Evolutionary conservation across 2,888 invertebrate species (phyloP), one percentile per base, ranked within the genome.

Genomic region (Drosophila mulleri): DNA sequence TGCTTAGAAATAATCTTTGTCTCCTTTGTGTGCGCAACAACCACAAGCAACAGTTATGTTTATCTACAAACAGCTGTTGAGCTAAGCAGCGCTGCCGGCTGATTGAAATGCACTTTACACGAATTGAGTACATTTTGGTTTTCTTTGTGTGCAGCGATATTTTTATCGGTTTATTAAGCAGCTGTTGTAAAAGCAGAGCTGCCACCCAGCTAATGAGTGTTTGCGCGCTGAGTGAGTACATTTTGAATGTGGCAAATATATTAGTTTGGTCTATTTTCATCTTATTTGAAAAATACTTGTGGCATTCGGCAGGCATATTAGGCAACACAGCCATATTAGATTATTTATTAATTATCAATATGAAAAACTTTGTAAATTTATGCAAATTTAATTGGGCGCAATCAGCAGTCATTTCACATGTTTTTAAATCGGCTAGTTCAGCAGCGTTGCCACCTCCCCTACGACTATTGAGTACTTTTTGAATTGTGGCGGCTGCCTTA

Each of bases 21-120:
- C 50, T 64, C 64, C 73, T 73, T 75, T 78, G 63, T 78, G n/a
- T 39, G 54, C 58, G 37, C 54, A 58, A 14, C 20, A 39, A 41
- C 32, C 23, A 23, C 57, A 57, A 48, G 48, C 59, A 78, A 67
- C 67, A 74, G 66, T 32, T 60, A 39, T 54, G 47, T 58, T 61
- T 59, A 62, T 41, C 48, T 63, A 41, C 42, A 35, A 41, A 20
- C 54, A 54, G 54, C 54, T 54, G 54, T 26, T 41, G 4, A 12
- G 6, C 11, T 11, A 12, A 9, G 14, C 29, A 48, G 67, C 18
- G 78, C 14, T 78, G 78, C 78, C 75, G 67, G 23, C 12, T 41
- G 12, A 8, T 11, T 11, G n/a, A 1, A 16, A 9, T 64, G 64
- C 65, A 65, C 64, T 62, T 67, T 58, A 2, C 8, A 35, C 7